These are phyloP conservation scores for Thera britannica DNA, from an alignment of 2,888 invertebrate genomes.

Conservation along the genomic window DNA sequence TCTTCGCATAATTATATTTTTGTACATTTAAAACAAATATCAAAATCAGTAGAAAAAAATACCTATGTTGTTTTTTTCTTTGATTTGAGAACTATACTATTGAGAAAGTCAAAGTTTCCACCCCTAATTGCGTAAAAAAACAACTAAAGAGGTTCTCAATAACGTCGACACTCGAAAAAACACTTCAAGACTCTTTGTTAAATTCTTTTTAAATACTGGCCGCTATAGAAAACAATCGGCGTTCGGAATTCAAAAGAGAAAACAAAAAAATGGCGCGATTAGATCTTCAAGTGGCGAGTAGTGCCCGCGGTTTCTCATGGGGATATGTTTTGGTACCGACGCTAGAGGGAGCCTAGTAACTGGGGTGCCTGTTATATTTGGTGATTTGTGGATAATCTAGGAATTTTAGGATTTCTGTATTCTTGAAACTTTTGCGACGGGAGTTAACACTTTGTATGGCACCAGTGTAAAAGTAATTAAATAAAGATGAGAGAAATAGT, in stretches of 20 bases:
- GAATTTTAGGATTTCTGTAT: background rate
- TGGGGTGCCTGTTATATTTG: slow-evolving; percentile 47
- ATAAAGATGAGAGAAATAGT: too few relatives aligned
- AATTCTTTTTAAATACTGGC: slow-evolving; percentile 65
- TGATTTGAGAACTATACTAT: slow-evolving; percentile 39
- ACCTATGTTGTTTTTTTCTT: background rate
- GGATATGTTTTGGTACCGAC: slow-evolving; percentile 79
- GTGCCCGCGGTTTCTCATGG: slow-evolving; percentile 80
- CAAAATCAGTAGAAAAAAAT: background rate
- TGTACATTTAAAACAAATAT: background rate
- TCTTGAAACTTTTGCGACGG: too few relatives aligned
- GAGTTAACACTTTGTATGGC: too few relatives aligned
- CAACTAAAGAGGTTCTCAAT: slow-evolving; percentile 70
- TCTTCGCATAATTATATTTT: too few relatives aligned
- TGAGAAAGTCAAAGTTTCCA: slow-evolving; percentile 51
- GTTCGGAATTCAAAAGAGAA: slow-evolving; percentile 61
- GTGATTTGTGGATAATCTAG: slow-evolving; percentile 9
- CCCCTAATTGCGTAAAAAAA: slow-evolving; percentile 62
- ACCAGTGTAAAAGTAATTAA: too few relatives aligned
- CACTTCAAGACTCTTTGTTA: slow-evolving; percentile 65
- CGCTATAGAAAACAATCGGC: slow-evolving; percentile 71
- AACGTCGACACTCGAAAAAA: slow-evolving; percentile 69
- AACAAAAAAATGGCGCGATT: slow-evolving; percentile 82
- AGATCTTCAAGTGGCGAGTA: slow-evolving; percentile 75
- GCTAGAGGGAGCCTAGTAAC: slow-evolving; percentile 72